Base-by-base conservation (phyloP, 2,797 vertebrate species). In the Chelon labrosus region DNA sequence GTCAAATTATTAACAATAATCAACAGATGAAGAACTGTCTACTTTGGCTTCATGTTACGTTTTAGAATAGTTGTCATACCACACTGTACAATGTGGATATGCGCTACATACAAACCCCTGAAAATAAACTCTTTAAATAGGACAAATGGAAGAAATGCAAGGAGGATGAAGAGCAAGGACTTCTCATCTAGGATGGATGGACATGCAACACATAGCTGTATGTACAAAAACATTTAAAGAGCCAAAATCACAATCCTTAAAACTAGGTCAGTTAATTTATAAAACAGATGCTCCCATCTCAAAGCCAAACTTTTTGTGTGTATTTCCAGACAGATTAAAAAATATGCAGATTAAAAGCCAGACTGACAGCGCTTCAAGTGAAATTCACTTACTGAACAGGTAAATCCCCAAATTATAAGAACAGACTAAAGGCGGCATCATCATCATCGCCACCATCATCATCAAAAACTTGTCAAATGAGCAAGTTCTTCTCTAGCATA, bases 1-100 rank as follows among this genome's bases (percentile, higher is more conserved):
- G 76, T 63, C 41, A 46, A 73, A 79, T 79, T 67, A 69, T 37
- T 10, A 80, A 79, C 70, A 85, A 79, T 76, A 89, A 88, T 83
- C 77, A 81, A 65, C 59, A 16, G 53, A 58, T 42, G 65, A 67
- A 16, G 47, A 42, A 19, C 12, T 55, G 39, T 73, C 78, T 69
- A 44, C 76, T 82, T 85, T 82, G 85, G 83, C 85, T 61, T 27
- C 51, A 17, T 51, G 67, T n/a, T 51, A 52, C 65, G 73, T 25
- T 75, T 65, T 56, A 56, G 82, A 84, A 82, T 61, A 71, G 41
- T 82, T 14, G 46, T 81, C 13, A n/a, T 13, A 49, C 14, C 62
- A 35, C 56, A 58, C 2, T 1, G 52, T 62, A 67, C 77, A 59
- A 20, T 63, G 25, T 61, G 57, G 71, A 66, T 58, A 10, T 76